Base-by-base conservation (phyloP, 2,113 vertebrate genomes). In the Centrocercus urophasianus region DNA sequence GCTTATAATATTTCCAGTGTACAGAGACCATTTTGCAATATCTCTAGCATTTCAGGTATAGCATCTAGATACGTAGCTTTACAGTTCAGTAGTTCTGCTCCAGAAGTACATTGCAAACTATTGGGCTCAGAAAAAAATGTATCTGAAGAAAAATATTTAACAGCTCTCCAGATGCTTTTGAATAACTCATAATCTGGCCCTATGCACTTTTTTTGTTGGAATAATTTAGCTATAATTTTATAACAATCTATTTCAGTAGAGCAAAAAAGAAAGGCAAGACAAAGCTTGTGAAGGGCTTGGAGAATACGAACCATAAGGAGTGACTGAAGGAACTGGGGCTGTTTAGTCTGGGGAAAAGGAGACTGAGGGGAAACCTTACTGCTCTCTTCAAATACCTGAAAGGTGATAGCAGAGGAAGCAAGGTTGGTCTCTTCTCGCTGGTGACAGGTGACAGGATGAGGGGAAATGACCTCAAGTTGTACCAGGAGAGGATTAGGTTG, bases 91-190 rank as follows among this genome's bases (percentile, higher is more conserved):
- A 22, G 2, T 34, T 87, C 84, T 83, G 11, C 6, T 52, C 40
- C 0, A 0, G 12, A 89, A 80, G 6, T 5, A 45, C 52, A 34
- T 6, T 40, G 11, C 17, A 50, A 74, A 21, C 1, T 60, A 71
- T 50, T 32, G 18, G 36, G 15, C n/a, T 82, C 32, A 69, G 20
- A 30, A 83, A 42, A 47, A 89, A 82, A 71, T 22, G 8, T 36
- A 14, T 2, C 36, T 70, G 45, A 6, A 83, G 20, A 59, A 92
- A 88, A 56, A 40, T 63, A 76, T 66, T 28, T n/a, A 47, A 80
- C 32, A 57, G 43, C 20, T 63, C 32, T 45, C 18, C 30, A 66
- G n/a, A 67, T 88, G 70, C 3, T 69, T 72, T 70, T 56, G 19
- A 70, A 54, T 70, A 4, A 73, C 42, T 83, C 50, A 67, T 30